Conservation (phyloP, 1,140 invertebrate genomes). For the Apocrypta bakeri region DNA sequence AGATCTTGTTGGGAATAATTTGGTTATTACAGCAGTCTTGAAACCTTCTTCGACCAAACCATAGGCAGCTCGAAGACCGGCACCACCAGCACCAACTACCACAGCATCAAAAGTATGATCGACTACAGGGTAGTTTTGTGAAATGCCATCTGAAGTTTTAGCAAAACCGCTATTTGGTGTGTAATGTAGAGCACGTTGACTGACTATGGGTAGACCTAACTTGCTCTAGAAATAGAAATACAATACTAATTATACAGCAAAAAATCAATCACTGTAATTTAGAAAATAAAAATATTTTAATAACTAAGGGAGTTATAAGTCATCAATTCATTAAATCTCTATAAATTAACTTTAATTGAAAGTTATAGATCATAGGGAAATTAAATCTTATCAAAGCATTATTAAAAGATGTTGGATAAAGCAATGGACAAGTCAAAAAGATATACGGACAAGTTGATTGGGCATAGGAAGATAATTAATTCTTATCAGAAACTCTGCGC, state of each 20-base stretch:
- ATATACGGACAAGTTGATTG: constrained; percentile 29
- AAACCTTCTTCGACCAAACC: constrained; percentile 97
- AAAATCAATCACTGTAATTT: background rate
- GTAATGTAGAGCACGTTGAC: constrained; percentile 66
- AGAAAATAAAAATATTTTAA: background rate
- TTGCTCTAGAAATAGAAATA: constrained; percentile 66
- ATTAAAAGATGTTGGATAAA: constrained; percentile 12
- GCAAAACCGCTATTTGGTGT: constrained; percentile 65
- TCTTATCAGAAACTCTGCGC: constrained; percentile 31
- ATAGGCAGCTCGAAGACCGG: constrained; percentile 97
- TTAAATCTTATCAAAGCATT: background rate
- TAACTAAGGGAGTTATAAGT: background rate
- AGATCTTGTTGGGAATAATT: constrained; percentile 96
- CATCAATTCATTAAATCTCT: background rate
- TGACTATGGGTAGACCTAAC: constrained; percentile 62
- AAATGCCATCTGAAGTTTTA: constrained; percentile 65
- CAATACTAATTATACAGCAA: background rate
- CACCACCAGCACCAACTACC: constrained; percentile 97
- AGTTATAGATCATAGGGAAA: background rate
- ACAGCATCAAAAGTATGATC: constrained; percentile 98
- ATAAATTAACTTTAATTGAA: background rate
- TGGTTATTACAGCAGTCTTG: constrained; percentile 98
- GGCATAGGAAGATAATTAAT: constrained; percentile 43
- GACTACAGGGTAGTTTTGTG: constrained; percentile 85
- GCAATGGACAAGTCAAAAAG: constrained; percentile 11